Conservation (phyloP, 2,797 vertebrate species). For the Karalla daura region DNA sequence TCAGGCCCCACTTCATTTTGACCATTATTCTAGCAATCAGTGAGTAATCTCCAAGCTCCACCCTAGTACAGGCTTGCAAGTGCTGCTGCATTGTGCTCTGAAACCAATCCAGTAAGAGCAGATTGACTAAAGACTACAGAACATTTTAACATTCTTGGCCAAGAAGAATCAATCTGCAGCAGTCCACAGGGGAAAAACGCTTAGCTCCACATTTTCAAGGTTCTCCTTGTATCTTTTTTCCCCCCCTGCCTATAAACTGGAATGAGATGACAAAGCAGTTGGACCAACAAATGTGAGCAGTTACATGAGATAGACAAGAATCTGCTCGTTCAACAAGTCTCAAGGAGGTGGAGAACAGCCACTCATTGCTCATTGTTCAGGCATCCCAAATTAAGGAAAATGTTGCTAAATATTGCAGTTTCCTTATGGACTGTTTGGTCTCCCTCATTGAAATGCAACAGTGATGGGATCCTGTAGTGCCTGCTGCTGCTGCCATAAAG, state of each 20-base stretch:
- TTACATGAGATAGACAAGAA: constrained; percentile 46
- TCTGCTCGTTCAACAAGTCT: constrained; percentile 45
- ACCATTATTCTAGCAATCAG: constrained; percentile 72
- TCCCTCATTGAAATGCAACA: constrained; percentile 40
- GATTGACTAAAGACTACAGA: constrained; percentile 70
- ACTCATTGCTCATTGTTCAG: constrained; percentile 36
- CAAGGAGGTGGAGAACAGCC: constrained; percentile 3
- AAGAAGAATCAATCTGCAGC: constrained; percentile 74
- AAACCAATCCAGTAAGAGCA: constrained; percentile 65
- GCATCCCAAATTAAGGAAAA: constrained; percentile 32
- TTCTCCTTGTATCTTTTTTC: constrained; percentile 59
- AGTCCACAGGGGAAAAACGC: constrained; percentile 64
- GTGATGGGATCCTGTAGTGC: constrained; percentile 39
- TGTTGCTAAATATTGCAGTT: constrained; percentile 14
- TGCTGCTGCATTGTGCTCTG: constrained; percentile 67
- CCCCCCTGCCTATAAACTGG: constrained; percentile 52
- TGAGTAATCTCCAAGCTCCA: constrained; percentile 65
- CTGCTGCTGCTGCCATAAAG: constrained; percentile 61
- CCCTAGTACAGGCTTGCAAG: constrained; percentile 50
- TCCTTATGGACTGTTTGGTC: constrained; percentile 21
- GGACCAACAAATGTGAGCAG: constrained; percentile 25
- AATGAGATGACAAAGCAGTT: constrained; percentile 53
- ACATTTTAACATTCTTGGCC: constrained; percentile 77
- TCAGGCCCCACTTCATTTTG: constrained; percentile 66
- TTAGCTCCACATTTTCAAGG: constrained; percentile 72